Evolutionary conservation across 2,797 vertebrate species (phyloP).

Genomic region (Epinephelus malabaricus): DNA sequence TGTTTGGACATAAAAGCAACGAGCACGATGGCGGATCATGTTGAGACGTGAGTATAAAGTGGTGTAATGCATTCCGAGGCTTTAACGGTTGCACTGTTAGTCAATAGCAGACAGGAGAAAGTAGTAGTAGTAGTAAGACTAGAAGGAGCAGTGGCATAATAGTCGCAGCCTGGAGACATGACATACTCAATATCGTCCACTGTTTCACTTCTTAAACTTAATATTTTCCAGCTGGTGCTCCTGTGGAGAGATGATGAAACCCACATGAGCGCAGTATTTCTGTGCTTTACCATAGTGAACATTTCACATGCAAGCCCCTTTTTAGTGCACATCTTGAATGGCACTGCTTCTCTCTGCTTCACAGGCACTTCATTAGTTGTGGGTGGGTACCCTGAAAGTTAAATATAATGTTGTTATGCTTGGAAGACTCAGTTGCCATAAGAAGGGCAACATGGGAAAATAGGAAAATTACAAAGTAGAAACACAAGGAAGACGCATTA

Average conservation of each 20-base stretch:
- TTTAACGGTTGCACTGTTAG: conserved; percentile 12
- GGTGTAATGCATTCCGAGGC: conserved; percentile 20
- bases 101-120: conserved; percentile 21
- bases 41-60: conserved; percentile 27
- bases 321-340: conserved; percentile 5
- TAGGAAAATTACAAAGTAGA: conserved; percentile 27
- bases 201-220: conserved; percentile 22
- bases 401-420: conserved; percentile 44
- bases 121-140: not conserved
- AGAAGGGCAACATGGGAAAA: conserved; percentile 14
- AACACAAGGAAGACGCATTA: conserved; percentile 14
- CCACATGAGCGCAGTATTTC: conserved; percentile 20
- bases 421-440: conserved; percentile 33
- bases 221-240: conserved; percentile 54
- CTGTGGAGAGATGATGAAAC: conserved; percentile 37
- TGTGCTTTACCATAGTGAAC: conserved; percentile 10
- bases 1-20: conserved; percentile 21
- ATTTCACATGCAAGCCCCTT: conserved; percentile 22
- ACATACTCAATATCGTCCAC: conserved; percentile 18
- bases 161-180: conserved; percentile 20
- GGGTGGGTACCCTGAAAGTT: conserved; percentile 38
- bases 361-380: conserved; percentile 38
- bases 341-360: conserved; percentile 8
- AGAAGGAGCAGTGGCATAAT: not conserved
- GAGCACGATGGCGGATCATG: conserved; percentile 19